Conservation (phyloP, 2,113 vertebrate species). For the Natator depressus region DNA sequence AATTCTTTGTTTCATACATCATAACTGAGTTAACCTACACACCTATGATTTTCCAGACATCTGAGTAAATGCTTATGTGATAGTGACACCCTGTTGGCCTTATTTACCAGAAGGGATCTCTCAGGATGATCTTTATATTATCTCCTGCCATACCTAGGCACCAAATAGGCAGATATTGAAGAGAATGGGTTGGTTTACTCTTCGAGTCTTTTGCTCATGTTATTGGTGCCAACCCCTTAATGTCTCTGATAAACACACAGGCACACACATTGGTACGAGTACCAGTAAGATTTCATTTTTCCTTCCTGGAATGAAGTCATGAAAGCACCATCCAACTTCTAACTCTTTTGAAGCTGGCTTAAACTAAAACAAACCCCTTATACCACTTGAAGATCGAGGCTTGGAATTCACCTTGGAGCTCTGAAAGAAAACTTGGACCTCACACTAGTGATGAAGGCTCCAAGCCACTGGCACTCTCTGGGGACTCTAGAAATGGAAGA, state of each 20-base stretch:
- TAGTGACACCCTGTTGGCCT: neutral
- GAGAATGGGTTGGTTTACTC: neutral
- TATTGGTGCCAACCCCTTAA: neutral
- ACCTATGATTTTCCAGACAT: neutral
- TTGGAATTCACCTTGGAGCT: neutral
- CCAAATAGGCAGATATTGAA: neutral
- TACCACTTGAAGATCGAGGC: neutral
- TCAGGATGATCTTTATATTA: neutral
- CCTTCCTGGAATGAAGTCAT: neutral
- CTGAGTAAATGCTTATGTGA: neutral
- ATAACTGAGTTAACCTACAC: neutral
- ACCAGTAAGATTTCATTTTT: neutral
- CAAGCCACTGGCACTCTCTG: neutral
- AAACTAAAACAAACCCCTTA: neutral
- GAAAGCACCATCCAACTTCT: neutral
- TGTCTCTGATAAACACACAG: neutral
- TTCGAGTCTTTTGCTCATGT: neutral
- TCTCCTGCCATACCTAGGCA: neutral
- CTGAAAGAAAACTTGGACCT: neutral
- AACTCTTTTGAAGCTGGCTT: neutral
- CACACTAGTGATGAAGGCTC: neutral
- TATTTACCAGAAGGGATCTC: neutral
- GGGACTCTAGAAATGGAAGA: neutral
- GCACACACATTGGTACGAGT: too few species aligned
- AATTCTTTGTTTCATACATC: neutral